phyloP scores from a whole-genome alignment of 1,140 invertebrate species.

The Helicoverpa zea region DNA sequence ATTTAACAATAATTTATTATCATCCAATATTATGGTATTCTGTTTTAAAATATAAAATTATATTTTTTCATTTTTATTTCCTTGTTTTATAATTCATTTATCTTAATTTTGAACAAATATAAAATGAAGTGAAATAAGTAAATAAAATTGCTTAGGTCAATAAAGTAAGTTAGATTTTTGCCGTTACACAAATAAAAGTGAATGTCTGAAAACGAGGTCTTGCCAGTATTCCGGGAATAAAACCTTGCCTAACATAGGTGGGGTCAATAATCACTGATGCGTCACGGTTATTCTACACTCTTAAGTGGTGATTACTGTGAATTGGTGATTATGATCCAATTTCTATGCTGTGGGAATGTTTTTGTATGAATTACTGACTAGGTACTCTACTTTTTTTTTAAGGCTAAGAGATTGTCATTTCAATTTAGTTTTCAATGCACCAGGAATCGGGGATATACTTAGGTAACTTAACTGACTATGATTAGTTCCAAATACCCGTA shows the following conservation, averaged over 20 bases:
- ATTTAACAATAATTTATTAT: no score
- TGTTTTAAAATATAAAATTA: no score
- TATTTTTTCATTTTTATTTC: no score
- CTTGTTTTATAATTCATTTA: no score
- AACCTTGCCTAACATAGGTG: conserved; percentile 3
- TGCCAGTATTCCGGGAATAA: neutral
- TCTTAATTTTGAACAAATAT: neutral
- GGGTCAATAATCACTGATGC: conserved; percentile 32
- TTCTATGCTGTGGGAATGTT: neutral
- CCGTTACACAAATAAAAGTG: conserved; percentile 4
- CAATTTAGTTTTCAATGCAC: no score
- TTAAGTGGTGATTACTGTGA: conserved; percentile 26
- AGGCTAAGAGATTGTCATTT: no score
- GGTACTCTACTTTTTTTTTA: no score
- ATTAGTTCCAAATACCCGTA: no score
- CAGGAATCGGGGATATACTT: no score
- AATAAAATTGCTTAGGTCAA: neutral
- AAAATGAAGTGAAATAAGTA: no score
- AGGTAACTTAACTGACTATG: no score
- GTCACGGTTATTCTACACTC: conserved; percentile 14
- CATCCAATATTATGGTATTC: no score
- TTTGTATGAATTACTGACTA: neutral
- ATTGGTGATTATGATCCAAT: conserved; percentile 6
- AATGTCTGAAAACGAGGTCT: conserved; percentile 11
- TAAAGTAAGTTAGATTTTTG: neutral